phyloP scores from a whole-genome alignment of 2,888 invertebrate species.

The Cactoblastis cactorum region DNA sequence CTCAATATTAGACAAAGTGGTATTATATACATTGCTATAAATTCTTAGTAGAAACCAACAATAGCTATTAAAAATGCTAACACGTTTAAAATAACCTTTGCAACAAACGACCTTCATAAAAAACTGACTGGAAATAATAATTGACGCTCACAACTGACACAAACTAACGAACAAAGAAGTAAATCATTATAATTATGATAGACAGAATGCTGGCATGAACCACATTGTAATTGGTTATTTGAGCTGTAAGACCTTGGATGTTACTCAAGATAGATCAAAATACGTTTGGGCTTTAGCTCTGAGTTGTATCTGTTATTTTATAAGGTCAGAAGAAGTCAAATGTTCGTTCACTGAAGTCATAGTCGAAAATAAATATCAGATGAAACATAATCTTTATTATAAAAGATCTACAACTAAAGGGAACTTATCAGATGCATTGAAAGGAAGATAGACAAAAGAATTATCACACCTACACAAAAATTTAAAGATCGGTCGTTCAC shows the following conservation, averaged over 20 bases:
- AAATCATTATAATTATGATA: slow-evolving; percentile 46
- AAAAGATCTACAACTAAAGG: not conserved
- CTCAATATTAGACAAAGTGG: too few relatives aligned
- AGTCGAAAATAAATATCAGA: too few relatives aligned
- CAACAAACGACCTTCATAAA: slow-evolving; percentile 26
- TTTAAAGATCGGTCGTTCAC: slow-evolving; percentile 49
- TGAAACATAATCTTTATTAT: not conserved
- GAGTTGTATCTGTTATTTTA: slow-evolving; percentile 5
- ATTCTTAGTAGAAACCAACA: too few relatives aligned
- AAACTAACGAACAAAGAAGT: slow-evolving; percentile 47
- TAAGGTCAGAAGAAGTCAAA: not conserved
- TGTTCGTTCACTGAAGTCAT: too few relatives aligned
- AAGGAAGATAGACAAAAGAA: slow-evolving; percentile 3
- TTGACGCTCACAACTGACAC: slow-evolving; percentile 41
- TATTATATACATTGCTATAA: too few relatives aligned
- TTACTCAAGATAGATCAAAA: slow-evolving; percentile 29
- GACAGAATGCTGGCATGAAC: slow-evolving; percentile 36
- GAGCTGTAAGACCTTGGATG: slow-evolving; percentile 39
- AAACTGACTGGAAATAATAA: slow-evolving; percentile 40
- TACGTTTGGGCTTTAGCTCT: not conserved
- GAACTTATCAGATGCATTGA: not conserved
- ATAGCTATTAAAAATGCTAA: not conserved
- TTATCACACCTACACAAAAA: slow-evolving; percentile 18
- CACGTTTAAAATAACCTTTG: slow-evolving; percentile 8
- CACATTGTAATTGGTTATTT: slow-evolving; percentile 43